Evolutionary conservation across 2,113 vertebrate genomes (phyloP), one percentile per base, ranked within the genome.

Genomic region (Zapornia atra): DNA sequence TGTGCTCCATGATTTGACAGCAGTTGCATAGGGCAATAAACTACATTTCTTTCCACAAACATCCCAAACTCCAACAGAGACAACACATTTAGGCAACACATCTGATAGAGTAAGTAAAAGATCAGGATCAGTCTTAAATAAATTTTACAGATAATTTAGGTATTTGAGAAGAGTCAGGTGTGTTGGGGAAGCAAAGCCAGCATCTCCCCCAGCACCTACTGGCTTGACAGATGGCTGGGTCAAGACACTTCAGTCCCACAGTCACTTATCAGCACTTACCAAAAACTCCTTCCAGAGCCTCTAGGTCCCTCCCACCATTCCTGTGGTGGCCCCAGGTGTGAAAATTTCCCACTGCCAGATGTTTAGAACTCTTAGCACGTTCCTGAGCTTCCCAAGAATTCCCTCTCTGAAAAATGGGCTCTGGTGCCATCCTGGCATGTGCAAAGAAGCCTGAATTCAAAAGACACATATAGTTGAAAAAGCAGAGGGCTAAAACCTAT

Each of bases 31-130:
- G 15, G 9, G 1, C 33, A 65, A 70, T 25, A 78, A 92, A 92
- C 20, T 50, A 78, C 44, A 79, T 79, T 87, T 95, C 93, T 66
- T 79, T 91, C 79, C 68, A 95, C 36, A 84, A 88, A 73, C 26
- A 63, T 70, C 48, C 8, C 33, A 77, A 40, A 9, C 5, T 71
- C 73, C 51, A 17, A 78, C 29, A 85, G 46, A 87, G 26, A 82
- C 96, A 96, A 91, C 10, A 91, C 79, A 76, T 26, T 2, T 6
- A 63, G 12, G 12, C 34, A 64, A 68, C 13, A 13, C 22, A 34
- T 80, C 48, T 68, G 21, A 56, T 88, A 79, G 31, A 64, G 7
- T 38, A 75, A 63, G 28, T n/a, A 46, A 86, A 88, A 94, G 12
- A 54, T 42, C 11, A n/a, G 6, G 21, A 53, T 36, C 9, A 13